These are phyloP conservation scores for Anthrax anthrax DNA, from an alignment of 2,888 invertebrate genomes.

Conservation along the genomic window DNA sequence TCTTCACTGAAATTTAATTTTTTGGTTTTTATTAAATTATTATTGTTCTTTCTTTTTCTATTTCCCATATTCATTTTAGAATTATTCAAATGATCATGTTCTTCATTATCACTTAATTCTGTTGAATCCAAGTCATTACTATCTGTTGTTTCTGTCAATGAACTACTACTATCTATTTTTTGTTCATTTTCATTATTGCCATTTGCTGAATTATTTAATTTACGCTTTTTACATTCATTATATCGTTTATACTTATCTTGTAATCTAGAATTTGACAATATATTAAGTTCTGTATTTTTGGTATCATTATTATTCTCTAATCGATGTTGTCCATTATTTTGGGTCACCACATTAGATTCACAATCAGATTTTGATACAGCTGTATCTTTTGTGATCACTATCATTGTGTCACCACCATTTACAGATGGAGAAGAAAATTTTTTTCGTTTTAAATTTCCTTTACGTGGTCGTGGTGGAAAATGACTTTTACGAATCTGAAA, in stretches of 20 bases:
- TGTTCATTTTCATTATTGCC: conserved; percentile 9
- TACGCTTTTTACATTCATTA: conserved; percentile 5
- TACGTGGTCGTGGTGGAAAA: conserved; percentile 50
- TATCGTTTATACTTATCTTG: too few relatives aligned
- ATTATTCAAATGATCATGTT: background rate
- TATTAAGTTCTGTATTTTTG: too few relatives aligned
- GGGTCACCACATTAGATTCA: background rate
- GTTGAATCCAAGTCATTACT: conserved; percentile 8
- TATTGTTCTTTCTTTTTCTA: background rate
- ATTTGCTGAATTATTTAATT: conserved; percentile 1
- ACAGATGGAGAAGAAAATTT: too few relatives aligned
- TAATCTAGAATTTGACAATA: too few relatives aligned
- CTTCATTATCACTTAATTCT: background rate
- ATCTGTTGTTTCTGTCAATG: too few relatives aligned
- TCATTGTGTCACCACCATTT: too few relatives aligned
- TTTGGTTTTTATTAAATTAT: background rate
- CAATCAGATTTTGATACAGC: background rate
- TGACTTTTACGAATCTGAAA: conserved; percentile 48
- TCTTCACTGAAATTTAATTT: background rate
- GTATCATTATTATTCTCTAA: too few relatives aligned
- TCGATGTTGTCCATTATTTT: too few relatives aligned
- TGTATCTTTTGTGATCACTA: background rate
- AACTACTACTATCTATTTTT: background rate
- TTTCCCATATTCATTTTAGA: background rate
- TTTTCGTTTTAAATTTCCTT: background rate